Percentiles rank a stretch among this genome's conserved stretches.
Evolutionary conservation across 23 tunicate genomes (phyloP).

Genomic region (Ciona savignyi): DNA sequence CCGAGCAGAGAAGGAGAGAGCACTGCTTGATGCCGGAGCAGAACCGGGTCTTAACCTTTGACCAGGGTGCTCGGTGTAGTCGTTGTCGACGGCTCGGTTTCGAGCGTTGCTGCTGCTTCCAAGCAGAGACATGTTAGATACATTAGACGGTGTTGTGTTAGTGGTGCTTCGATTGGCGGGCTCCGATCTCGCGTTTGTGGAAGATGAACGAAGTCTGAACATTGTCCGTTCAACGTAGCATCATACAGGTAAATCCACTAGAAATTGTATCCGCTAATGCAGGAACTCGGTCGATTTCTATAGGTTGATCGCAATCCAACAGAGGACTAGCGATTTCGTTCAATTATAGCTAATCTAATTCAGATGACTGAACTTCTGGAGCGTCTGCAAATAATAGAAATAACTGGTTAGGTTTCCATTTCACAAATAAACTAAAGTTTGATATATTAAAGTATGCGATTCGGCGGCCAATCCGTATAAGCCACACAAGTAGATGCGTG

Average conservation of each 20-base stretch:
- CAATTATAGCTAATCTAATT: not conserved
- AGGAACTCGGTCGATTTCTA: not conserved
- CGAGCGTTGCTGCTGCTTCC: conserved; percentile 3
- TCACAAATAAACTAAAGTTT: no score
- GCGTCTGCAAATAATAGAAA: not conserved
- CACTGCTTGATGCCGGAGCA: conserved; percentile 6
- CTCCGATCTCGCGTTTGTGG: conserved; percentile 9
- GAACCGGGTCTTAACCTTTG: conserved; percentile 13
- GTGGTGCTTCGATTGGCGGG: not conserved
- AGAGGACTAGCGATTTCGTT: not conserved
- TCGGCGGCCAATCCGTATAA: not conserved
- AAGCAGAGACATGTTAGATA: not conserved
- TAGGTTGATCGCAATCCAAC: not conserved
- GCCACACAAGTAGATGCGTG: not conserved
- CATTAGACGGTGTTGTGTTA: not conserved
- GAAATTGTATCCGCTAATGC: not conserved
- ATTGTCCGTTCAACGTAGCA: not conserved
- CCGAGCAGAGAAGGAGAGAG: not conserved
- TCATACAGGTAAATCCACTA: not conserved
- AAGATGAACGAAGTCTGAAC: conserved; percentile 12
- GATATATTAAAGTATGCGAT: no score
- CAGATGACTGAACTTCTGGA: not conserved
- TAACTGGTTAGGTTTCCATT: no score
- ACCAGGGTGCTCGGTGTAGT: conserved; percentile 41
- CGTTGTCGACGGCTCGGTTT: conserved; percentile 63